A percentile compares a stretch with the other conserved stretches of the same genome.
These are phyloP conservation scores for Turnix velox DNA, from an alignment of 2,113 vertebrate species.

Conservation along the genomic window DNA sequence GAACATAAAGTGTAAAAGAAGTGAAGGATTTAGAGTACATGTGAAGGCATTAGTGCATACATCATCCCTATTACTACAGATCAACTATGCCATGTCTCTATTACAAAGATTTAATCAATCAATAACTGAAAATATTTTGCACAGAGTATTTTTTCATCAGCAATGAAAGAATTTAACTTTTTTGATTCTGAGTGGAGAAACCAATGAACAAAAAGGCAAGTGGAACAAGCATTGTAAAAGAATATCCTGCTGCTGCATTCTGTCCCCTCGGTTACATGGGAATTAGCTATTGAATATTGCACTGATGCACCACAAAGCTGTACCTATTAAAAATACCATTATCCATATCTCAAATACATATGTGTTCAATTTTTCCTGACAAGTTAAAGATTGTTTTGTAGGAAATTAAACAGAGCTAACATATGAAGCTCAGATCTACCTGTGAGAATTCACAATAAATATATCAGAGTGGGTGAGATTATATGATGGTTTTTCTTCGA, in stretches of 20 bases:
- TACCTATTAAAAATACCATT: background rate
- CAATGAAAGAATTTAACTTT: background rate
- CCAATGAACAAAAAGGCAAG: background rate
- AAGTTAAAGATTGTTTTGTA: background rate
- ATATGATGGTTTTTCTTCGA: background rate
- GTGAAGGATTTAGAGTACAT: background rate
- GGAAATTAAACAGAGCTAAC: background rate
- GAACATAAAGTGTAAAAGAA: background rate
- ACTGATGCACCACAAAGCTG: background rate
- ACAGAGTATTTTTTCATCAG: background rate
- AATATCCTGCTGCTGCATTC: background rate
- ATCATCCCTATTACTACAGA: background rate
- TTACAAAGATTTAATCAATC: background rate
- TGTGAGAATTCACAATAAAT: background rate
- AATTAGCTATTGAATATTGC: background rate
- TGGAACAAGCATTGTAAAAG: background rate
- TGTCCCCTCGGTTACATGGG: background rate
- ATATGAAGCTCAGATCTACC: background rate
- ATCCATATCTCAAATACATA: background rate
- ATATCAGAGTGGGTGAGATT: background rate
- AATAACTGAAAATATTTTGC: background rate
- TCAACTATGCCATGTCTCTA: background rate
- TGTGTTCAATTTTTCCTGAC: background rate
- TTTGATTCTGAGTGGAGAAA: background rate
- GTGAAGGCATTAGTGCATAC: background rate